Evolutionary conservation across 2,113 vertebrate species (phyloP), one percentile per base, ranked within the genome.

Genomic region (Lathamus discolor): DNA sequence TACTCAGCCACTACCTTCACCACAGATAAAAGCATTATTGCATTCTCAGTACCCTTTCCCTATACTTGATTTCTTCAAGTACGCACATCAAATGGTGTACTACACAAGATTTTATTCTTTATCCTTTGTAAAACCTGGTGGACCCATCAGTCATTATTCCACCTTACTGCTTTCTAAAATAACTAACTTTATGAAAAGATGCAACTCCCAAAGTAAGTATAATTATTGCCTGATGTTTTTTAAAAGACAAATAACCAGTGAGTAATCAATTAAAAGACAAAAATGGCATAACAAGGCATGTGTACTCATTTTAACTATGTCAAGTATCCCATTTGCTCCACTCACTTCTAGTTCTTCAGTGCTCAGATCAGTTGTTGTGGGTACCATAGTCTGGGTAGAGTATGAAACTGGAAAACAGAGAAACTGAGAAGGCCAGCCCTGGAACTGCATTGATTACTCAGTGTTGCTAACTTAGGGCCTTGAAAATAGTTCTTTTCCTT

Each of bases 331-430:
- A 10, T 62, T 81, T 87, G 4, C 37, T 76, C 18, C 8, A 7
- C 61, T 55, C 35, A 1, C 7, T 81, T 79, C 44, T 37, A 29
- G 24, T 17, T 6, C 15, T 84, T 79, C 22, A 12, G 24, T 27
- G 8, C 10, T 12, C 57, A 33, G 5, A 35, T 35, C 24, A 25
- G 25, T 13, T 2, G 1, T 33, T 62, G 14, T 59, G 17, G 2
- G 7, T 39, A 37, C 13, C 7, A 17, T 1, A 8, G 8, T 44
- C 16, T 33, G 18, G 7, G 7, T 3, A 43, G 6, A 4, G 6
- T 27, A 24, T 83, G 17, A 39, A 77, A 39, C 9, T 13, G 31
- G 14, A 72, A 52, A 79, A 41, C 6, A 44, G 10, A 48, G 6
- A 33, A 59, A 52, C 2, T 11, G 39, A 49, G 35, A 76, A 7